Conservation (phyloP, 2,797 vertebrate genomes). For the Gadopsis marmoratus region DNA sequence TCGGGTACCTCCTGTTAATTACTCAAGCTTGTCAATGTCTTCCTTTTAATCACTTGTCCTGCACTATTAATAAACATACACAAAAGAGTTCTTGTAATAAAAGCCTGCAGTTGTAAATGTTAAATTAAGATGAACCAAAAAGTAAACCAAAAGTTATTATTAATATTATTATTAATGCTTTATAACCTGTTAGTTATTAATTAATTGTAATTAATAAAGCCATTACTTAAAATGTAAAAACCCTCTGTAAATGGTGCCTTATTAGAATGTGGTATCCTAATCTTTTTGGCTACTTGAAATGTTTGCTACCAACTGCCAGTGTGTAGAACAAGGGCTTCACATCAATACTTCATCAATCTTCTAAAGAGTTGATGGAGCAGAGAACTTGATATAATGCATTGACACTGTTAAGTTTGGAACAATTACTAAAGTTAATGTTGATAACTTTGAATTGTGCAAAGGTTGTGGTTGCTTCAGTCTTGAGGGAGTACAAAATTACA, state of each 20-base stretch:
- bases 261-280: no score
- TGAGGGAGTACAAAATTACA: background rate
- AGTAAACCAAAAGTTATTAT: background rate
- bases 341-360: background rate
- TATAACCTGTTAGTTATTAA: background rate
- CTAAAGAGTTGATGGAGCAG: background rate
- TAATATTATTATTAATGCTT: background rate
- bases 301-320: background rate
- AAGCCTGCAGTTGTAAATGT: background rate
- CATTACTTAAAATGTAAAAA: background rate
- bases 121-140: background rate
- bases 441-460: background rate
- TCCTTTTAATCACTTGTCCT: no score
- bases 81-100: background rate
- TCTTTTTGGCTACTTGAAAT: background rate
- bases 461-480: background rate
- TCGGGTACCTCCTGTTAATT: no score
- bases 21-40: no score
- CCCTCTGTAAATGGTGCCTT: background rate
- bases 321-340: background rate
- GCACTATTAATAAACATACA: no score
- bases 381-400: background rate
- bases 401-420: background rate
- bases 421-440: background rate
- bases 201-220: background rate